These are phyloP conservation scores for Eidolon helvum DNA, from an alignment of 2,113 vertebrate species.

Conservation along the genomic window DNA sequence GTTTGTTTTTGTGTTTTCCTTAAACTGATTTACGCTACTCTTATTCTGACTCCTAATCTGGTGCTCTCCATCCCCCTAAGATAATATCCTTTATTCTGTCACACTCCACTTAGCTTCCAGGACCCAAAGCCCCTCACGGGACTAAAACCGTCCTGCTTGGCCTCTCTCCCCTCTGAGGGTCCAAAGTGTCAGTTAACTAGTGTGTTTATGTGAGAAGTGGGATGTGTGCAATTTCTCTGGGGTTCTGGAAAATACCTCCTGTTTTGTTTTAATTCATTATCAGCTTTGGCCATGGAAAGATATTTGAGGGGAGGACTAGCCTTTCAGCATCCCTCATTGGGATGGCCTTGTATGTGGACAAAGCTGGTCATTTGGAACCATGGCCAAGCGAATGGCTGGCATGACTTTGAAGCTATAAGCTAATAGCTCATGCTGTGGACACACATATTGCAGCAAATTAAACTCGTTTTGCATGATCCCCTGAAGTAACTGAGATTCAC, in stretches of 20 bases:
- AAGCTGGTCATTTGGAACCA: background rate
- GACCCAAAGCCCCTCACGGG: background rate
- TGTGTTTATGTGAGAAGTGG: background rate
- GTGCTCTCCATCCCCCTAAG: background rate
- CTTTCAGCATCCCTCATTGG: background rate
- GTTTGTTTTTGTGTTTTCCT: background rate
- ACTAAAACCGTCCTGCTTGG: background rate
- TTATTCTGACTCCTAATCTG: background rate
- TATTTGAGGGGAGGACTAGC: background rate
- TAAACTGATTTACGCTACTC: background rate
- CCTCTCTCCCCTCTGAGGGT: background rate
- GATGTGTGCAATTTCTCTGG: background rate
- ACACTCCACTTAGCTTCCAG: background rate
- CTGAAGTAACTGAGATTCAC: background rate
- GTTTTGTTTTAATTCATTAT: background rate
- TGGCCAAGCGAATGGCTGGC: background rate
- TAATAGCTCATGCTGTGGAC: background rate
- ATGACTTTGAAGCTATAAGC: background rate
- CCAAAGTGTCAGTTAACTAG: background rate
- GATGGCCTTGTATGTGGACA: background rate
- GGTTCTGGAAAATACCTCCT: background rate
- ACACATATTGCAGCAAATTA: background rate
- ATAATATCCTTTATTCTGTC: background rate
- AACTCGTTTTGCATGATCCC: background rate
- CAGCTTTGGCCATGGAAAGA: background rate